These are phyloP conservation scores for Noturus placidus DNA, from an alignment of 2,113 vertebrate genomes.

Conservation along the genomic window DNA sequence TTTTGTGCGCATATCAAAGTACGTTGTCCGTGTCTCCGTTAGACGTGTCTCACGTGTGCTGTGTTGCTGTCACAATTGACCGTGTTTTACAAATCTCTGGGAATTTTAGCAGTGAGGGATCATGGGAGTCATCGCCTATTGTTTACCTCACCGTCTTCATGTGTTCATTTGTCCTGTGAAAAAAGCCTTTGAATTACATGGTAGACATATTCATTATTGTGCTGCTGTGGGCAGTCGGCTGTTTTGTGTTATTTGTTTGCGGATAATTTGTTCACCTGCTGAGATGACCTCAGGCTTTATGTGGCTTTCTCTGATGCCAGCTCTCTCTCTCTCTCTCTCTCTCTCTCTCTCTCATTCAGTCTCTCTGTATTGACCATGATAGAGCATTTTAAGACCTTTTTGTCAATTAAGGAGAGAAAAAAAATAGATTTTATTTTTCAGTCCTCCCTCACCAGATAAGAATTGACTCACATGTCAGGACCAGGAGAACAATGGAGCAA, in stretches of 20 bases:
- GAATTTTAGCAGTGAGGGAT: background rate
- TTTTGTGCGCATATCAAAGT: background rate
- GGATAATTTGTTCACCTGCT: conserved; percentile 24
- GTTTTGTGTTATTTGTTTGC: conserved; percentile 50
- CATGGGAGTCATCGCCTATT: conserved; percentile 21
- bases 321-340: background rate
- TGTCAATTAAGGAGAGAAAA: conserved; percentile 64
- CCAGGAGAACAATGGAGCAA: conserved; percentile 64
- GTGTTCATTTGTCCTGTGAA: conserved; percentile 48
- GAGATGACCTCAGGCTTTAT: conserved; percentile 38
- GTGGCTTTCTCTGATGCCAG: conserved; percentile 28
- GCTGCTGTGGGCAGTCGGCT: conserved; percentile 49
- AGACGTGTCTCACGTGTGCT: conserved; percentile 9
- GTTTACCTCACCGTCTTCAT: conserved; percentile 58
- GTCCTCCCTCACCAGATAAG: conserved; percentile 64
- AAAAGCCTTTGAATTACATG: conserved; percentile 35
- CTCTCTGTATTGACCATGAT: conserved; percentile 50
- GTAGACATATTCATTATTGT: conserved; percentile 34
- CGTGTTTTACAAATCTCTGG: background rate
- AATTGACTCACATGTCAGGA: conserved; percentile 67
- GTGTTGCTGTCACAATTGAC: background rate
- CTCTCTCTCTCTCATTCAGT: conserved; percentile 35
- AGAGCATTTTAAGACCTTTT: conserved; percentile 65
- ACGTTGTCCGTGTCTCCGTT: conserved; percentile 20
- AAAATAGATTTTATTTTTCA: conserved; percentile 74